Percentiles rank a stretch among this genome's conserved stretches.
These are phyloP conservation scores for Bombus ignitus DNA, from an alignment of 1,140 invertebrate genomes.

Conservation along the genomic window DNA sequence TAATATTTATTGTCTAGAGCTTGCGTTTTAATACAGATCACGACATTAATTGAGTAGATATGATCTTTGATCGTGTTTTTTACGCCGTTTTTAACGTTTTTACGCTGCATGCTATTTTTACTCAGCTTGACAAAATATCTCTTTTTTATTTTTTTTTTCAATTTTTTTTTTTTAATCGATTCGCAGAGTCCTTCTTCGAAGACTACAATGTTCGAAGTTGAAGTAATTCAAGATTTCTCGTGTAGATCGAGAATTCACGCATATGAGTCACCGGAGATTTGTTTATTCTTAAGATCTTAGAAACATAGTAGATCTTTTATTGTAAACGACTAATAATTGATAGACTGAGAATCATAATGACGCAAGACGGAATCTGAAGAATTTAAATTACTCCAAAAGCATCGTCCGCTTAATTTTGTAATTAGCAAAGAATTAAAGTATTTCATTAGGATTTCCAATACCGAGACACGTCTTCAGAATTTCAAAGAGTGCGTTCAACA, in stretches of 20 bases:
- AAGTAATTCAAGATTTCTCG: too few relatives aligned
- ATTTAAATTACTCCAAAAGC: neutral
- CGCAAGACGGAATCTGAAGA: neutral
- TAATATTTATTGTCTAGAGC: slow-evolving; percentile 61
- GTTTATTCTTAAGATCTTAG: neutral
- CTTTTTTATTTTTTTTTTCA: slow-evolving; percentile 25
- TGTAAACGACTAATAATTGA: neutral
- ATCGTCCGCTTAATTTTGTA: neutral
- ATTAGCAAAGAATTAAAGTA: neutral
- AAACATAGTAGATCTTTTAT: neutral
- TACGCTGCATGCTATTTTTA: slow-evolving; percentile 70
- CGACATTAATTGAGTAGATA: slow-evolving; percentile 67
- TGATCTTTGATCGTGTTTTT: slow-evolving; percentile 68
- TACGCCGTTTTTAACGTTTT: slow-evolving; percentile 61
- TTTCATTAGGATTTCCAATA: neutral
- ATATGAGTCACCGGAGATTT: neutral
- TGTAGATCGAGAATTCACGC: neutral
- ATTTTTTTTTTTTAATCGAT: slow-evolving; percentile 33
- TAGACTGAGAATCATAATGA: neutral
- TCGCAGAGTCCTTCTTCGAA: slow-evolving; percentile 50
- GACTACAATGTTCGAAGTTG: neutral
- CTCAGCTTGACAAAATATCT: slow-evolving; percentile 65
- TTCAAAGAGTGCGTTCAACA: too few relatives aligned
- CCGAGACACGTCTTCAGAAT: too few relatives aligned
- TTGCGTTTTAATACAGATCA: slow-evolving; percentile 62